Evolutionary conservation across 1,140 invertebrate species (phyloP), one percentile per base, ranked within the genome.

Genomic region (Patella vulgata): DNA sequence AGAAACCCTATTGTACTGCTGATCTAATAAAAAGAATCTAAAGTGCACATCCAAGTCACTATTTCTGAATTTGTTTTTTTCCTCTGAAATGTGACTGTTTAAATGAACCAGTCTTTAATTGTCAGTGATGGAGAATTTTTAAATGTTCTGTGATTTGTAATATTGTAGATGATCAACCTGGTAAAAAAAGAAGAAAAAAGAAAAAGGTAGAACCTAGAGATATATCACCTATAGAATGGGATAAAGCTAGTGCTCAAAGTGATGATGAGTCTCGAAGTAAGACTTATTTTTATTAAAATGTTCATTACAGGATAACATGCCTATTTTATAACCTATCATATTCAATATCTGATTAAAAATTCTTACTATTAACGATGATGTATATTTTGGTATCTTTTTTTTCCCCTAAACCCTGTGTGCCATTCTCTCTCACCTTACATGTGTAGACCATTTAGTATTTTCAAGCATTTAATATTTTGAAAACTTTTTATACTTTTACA

Each of bases 211-310:
- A 58, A 12, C 47, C 46, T 12, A 63, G 74, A 54, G 78, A 64
- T 9, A 83, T 83, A 39, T 83, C 81, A 9, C 81, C 81, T 4
- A 81, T 83, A 52, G 70, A 81, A 33, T 83, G 80, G 80, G 77
- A 77, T 54, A 58, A 69, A 36, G 68, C 65, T 21, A 72, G 66
- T 61, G 77, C 76, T 36, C 71, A 71, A 31, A 63, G 63, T 52
- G 72, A 71, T 60, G 59, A 66, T 57, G 57, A 71, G 52, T 59
- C 54, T 46, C 42, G 25, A 59, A 28, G 44, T 33, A 46, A 53
- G 67, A 57, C 44, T 68, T 56, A 56, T 63, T 59, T 25, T 67
- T 4, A 61, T 55, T 30, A 58, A 64, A 36, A 63, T 44, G 23
- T 21, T 48, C 27, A 25, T n/a, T 39, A 31, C 23, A 25, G 23